Conservation (phyloP, 1,140 invertebrate genomes). For the Neodiprion pinetum region DNA sequence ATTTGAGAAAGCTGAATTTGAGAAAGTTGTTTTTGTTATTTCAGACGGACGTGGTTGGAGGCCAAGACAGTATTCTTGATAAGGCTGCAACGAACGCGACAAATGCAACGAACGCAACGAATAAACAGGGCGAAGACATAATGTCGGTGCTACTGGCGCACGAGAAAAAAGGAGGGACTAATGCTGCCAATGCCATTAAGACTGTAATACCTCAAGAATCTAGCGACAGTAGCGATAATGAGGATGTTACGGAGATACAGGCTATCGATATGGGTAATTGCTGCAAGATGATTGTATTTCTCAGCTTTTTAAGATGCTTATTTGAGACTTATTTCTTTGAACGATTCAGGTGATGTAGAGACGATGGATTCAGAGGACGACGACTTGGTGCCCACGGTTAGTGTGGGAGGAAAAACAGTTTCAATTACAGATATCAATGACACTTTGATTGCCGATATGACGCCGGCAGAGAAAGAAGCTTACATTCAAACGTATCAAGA, state of each 20-base stretch:
- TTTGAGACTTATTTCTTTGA: neutral
- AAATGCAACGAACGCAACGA: conserved; percentile 60
- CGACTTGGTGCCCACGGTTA: conserved; percentile 82
- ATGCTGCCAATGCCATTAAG: conserved; percentile 68
- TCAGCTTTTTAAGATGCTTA: neutral
- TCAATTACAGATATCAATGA: conserved; percentile 84
- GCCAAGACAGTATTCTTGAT: conserved; percentile 58
- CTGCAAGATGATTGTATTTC: neutral
- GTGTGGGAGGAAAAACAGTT: conserved; percentile 80
- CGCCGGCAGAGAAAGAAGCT: conserved; percentile 88
- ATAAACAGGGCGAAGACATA: conserved; percentile 83
- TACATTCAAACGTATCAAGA: conserved; percentile 95
- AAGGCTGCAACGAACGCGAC: conserved; percentile 63
- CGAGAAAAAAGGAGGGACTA: conserved; percentile 77
- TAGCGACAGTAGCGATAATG: conserved; percentile 80
- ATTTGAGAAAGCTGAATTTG: conserved; percentile 51
- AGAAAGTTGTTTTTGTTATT: conserved; percentile 10
- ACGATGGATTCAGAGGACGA: conserved; percentile 87
- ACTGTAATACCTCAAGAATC: conserved; percentile 69
- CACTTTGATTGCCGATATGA: conserved; percentile 89
- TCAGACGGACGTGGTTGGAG: conserved; percentile 55
- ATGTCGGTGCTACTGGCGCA: conserved; percentile 91
- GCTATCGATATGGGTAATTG: conserved; percentile 61
- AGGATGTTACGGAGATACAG: conserved; percentile 68
- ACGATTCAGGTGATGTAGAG: conserved; percentile 71